Percentiles rank a stretch among this genome's conserved stretches.
Evolutionary conservation across 2,113 vertebrate genomes (phyloP).

Genomic region (Zootoca vivipara): DNA sequence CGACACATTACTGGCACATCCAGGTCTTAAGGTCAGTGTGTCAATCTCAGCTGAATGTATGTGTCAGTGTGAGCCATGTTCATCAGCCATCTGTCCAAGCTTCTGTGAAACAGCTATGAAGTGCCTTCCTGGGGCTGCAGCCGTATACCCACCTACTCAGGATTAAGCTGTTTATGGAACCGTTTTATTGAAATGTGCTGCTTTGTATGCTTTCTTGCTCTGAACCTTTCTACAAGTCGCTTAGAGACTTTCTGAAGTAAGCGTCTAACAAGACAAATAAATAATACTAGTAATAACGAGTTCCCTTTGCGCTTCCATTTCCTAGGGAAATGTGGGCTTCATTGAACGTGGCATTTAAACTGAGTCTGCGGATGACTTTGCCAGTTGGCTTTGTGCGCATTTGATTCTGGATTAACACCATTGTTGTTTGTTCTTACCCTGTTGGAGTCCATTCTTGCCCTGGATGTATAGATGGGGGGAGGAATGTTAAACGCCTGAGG

Average conservation of each 20-base stretch:
- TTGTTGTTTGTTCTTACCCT: conserved; percentile 81
- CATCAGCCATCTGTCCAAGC: background rate
- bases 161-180: background rate
- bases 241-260: too few relatives aligned
- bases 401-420: background rate
- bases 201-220: too few relatives aligned
- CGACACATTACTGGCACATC: background rate
- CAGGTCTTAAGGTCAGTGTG: background rate
- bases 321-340: conserved; percentile 35
- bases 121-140: background rate
- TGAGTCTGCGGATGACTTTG: conserved; percentile 25
- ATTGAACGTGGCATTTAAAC: conserved; percentile 19
- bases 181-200: too few relatives aligned
- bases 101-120: background rate
- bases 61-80: background rate
- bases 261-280: background rate
- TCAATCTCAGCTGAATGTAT: background rate
- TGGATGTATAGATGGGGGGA: conserved; percentile 85
- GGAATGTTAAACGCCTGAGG: conserved; percentile 91
- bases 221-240: too few relatives aligned
- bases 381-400: background rate
- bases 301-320: conserved; percentile 21
- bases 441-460: conserved; percentile 90
- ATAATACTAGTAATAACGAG: background rate
- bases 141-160: background rate